Percentiles rank a stretch among this genome's conserved stretches.
Conservation (phyloP, 2,113 vertebrate species). For the Oryzias woworae region DNA sequence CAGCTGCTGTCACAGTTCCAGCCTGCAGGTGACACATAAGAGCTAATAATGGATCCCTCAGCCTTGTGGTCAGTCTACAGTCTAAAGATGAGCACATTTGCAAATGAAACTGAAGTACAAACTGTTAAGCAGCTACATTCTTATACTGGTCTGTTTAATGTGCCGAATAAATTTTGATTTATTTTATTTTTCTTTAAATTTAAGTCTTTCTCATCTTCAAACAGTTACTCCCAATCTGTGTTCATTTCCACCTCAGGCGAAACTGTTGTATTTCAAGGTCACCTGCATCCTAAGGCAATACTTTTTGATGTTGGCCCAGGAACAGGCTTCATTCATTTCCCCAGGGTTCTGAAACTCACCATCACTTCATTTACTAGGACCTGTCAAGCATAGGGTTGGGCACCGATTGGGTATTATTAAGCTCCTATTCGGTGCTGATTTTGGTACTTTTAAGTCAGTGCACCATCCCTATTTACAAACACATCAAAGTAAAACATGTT, state of each 20-base stretch:
- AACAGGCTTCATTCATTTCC: conserved; percentile 53
- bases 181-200: conserved; percentile 12
- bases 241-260: conserved; percentile 47
- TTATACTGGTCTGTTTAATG: no score
- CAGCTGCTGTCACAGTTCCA: background rate
- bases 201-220: conserved; percentile 43
- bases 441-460: no score
- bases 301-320: conserved; percentile 68
- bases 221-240: conserved; percentile 45
- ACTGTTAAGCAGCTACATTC: background rate
- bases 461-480: no score
- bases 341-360: conserved; percentile 56
- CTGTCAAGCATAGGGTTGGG: conserved; percentile 17
- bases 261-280: conserved; percentile 61
- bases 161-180: no score
- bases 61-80: background rate
- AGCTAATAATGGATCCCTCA: background rate
- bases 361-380: conserved; percentile 66
- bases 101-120: background rate
- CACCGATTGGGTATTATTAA: no score
- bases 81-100: background rate
- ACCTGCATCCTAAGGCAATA: conserved; percentile 52
- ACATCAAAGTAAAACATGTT: no score
- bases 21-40: conserved; percentile 8
- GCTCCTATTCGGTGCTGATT: no score